Conservation (phyloP, 2,888 invertebrate genomes). For the Parelbella ahira region DNA sequence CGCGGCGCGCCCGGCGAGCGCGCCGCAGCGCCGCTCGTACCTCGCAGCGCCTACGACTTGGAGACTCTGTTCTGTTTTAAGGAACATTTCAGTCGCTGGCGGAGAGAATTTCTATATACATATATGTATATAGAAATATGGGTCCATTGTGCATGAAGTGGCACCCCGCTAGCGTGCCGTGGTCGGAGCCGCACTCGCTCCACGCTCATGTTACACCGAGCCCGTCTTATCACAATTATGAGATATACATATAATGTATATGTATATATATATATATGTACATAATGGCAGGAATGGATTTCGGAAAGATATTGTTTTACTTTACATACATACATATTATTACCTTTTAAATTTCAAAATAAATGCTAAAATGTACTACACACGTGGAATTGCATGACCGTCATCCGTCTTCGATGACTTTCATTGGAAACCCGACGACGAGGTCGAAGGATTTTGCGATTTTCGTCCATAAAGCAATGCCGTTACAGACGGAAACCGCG, state of each 20-base stretch:
- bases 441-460: slow-evolving; percentile 3
- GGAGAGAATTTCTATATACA: background rate
- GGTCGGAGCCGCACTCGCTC: too few species aligned
- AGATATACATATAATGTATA: too few species aligned
- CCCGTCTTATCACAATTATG: too few species aligned
- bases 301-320: slow-evolving; percentile 12
- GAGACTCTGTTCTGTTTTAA: too few species aligned
- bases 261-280: too few species aligned
- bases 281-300: slow-evolving; percentile 26
- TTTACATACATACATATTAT: slow-evolving; percentile 17
- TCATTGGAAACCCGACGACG: background rate
- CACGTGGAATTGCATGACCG: slow-evolving; percentile 10
- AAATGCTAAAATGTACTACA: slow-evolving; percentile 17
- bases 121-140: slow-evolving; percentile 6
- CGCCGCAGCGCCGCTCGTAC: too few species aligned
- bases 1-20: too few species aligned
- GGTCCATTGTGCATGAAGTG: too few species aligned
- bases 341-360: slow-evolving; percentile 17
- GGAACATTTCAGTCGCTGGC: too few species aligned
- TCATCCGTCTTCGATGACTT: background rate
- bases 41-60: too few species aligned
- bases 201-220: too few species aligned
- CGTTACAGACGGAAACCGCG: slow-evolving; percentile 3
- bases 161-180: too few species aligned
- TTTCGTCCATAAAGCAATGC: background rate